Base-by-base conservation (phyloP, 2,797 vertebrate genomes). In the Melanotaenia nigrans region DNA sequence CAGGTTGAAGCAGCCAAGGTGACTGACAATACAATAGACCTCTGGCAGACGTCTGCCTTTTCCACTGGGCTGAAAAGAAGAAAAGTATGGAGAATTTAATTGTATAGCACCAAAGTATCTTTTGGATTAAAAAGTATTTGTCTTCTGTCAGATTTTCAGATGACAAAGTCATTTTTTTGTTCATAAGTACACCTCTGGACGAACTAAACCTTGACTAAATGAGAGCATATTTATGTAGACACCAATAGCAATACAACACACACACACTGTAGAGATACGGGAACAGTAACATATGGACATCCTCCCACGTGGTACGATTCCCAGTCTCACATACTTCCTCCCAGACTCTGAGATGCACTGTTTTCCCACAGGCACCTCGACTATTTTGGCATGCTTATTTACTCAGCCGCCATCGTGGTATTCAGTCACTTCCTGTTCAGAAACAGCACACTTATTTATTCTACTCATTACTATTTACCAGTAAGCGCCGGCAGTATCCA, bases 1-100 rank as follows among this genome's bases (percentile, higher is more conserved):
- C 67, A 98, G 94, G 85, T 95, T 96, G 91, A 98, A 98, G 88
- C 97, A 98, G 65, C 97, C 96, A 6, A 97, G 94, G 57, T 96
- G 96, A 87, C 97, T 98, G 73, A 98, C 95, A 2, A 97, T 97
- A 79, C 97, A 98, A 86, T 97, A 97, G 56, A 93, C 91, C 32
- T 93, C 92, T 35, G 92, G 92, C 1, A 92, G 86, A 65, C 87
- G 85, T 77, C 86, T 86, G n/a, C 92, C 93, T 85, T 90, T 92
- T 68, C 93, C 93, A 71, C 92, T 96, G 11, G 91, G 92, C 92
- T 93, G 78, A 25, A 59, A 65, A n/a, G 0, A 47, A 47, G 28
- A 13, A 30, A 24, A 58, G 28, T 36, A 47, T 20, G 18, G 18
- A 45, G 16, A 11, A 8, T 9, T 49, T 5, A n/a, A n/a, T 49